A percentile compares a stretch with the other conserved stretches of the same genome.
Conservation (phyloP, 2,797 vertebrate species). For the Squalus acanthias region DNA sequence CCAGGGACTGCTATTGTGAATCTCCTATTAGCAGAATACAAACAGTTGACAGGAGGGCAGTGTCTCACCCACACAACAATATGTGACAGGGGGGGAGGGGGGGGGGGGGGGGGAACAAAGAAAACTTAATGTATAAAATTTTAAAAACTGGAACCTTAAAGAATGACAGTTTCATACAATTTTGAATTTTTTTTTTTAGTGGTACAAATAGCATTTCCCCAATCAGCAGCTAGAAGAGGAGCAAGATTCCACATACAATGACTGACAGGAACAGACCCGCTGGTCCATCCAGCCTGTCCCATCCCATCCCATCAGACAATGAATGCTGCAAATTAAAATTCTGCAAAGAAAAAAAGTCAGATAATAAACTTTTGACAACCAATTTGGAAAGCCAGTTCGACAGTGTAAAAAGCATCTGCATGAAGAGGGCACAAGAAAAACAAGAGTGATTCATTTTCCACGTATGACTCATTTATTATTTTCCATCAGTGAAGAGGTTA, state of each 20-base stretch:
- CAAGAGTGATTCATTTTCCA: neutral
- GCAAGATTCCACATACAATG: neutral
- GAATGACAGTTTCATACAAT: no score
- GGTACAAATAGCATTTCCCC: neutral
- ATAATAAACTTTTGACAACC: neutral
- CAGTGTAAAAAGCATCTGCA: neutral
- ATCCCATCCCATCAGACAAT: neutral
- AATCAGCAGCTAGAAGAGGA: neutral
- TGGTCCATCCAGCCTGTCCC: neutral
- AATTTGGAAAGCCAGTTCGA: neutral
- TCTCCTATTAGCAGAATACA: no score
- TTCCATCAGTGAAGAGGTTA: neutral
- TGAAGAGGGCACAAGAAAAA: neutral
- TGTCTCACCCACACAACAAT: neutral
- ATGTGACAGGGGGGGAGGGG: no score
- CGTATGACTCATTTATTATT: neutral
- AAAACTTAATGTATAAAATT: no score
- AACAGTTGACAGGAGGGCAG: neutral
- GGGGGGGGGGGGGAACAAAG: no score
- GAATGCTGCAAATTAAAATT: neutral
- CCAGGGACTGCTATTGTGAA: neutral
- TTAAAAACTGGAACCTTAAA: no score
- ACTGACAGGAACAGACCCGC: neutral
- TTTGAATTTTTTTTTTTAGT: neutral
- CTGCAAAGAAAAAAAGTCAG: neutral